Base-by-base conservation (phyloP, 1,140 invertebrate genomes). In the Riptortus pedestris region DNA sequence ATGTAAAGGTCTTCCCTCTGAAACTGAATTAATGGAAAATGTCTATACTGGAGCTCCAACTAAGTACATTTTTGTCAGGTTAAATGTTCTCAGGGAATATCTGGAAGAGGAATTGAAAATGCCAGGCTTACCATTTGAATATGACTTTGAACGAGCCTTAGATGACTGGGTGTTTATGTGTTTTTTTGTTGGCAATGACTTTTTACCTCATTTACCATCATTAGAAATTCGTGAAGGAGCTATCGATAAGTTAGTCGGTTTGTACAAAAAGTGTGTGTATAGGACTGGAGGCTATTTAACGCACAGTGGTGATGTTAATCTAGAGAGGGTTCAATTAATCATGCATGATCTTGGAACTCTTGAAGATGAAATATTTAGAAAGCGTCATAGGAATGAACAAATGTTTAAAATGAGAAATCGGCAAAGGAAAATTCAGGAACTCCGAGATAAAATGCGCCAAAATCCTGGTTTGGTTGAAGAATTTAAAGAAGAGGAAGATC, bases 91-190 rank as follows among this genome's bases (percentile, higher is more conserved):
- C 11, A 76, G 95, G 43, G 96, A 99, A 77, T 99, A 99, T 79
- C 76, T 99, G 51, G 89, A 92, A 72, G 84, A 82, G 75, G 96
- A 97, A 69, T 78, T 99, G 33, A 74, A 80, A 62, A 97, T 99
- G 91, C 89, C 89, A 0, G 91, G 92, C 76, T 78, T 99, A 16
- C 93, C 95, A 1, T 98, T 98, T 73, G 76, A 82, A 51, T 93
- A 91, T 73, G 87, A 91, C 69, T 91, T 93, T 72, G 91, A 97
- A 72, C 77, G 93, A 65, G 92, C 85, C 1, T 73, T 97, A 2
- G 97, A 99, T 76, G 97, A 99, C 77, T 99, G 96, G 96, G 96
- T 99, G 0, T 98, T 99, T 74, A 98, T 99, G 93, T 99, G 97
- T 77, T 99, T 99, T 78, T 99, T 99, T 79, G 97, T 99, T 63